Evolutionary conservation across 2,797 vertebrate species (phyloP).

Genomic region (Clamator glandarius): DNA sequence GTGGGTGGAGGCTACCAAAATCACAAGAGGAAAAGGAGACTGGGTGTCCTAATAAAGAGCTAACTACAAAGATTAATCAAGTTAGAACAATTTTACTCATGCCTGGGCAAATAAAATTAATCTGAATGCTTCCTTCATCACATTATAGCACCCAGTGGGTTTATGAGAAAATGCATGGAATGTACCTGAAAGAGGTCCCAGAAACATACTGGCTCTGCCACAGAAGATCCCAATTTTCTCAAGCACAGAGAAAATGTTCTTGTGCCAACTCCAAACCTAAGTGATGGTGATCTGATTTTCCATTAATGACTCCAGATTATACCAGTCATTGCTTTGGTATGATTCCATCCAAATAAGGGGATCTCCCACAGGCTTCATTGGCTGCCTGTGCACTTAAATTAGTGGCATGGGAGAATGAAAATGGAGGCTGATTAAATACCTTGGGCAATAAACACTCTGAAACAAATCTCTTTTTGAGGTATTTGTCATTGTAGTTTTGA

Average conservation of each 20-base stretch:
- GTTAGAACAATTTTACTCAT: neutral
- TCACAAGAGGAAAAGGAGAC: neutral
- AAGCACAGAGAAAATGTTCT: neutral
- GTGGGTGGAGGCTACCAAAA: neutral
- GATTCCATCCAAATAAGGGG: neutral
- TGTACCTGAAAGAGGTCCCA: neutral
- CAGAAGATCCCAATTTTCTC: neutral
- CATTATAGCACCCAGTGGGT: neutral
- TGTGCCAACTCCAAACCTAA: neutral
- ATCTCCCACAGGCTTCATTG: neutral
- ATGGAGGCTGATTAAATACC: neutral
- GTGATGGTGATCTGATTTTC: neutral
- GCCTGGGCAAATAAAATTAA: neutral
- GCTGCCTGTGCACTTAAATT: neutral
- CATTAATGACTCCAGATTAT: neutral
- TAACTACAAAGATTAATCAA: neutral
- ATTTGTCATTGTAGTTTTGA: neutral
- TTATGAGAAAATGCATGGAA: neutral
- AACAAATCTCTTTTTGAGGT: neutral
- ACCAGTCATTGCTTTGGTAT: neutral
- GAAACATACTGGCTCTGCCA: neutral
- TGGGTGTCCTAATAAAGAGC: neutral
- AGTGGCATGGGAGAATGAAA: neutral
- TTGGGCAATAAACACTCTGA: neutral
- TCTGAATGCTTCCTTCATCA: neutral